Conservation (phyloP, 2,888 invertebrate genomes). For the Drosophila borborema region DNA sequence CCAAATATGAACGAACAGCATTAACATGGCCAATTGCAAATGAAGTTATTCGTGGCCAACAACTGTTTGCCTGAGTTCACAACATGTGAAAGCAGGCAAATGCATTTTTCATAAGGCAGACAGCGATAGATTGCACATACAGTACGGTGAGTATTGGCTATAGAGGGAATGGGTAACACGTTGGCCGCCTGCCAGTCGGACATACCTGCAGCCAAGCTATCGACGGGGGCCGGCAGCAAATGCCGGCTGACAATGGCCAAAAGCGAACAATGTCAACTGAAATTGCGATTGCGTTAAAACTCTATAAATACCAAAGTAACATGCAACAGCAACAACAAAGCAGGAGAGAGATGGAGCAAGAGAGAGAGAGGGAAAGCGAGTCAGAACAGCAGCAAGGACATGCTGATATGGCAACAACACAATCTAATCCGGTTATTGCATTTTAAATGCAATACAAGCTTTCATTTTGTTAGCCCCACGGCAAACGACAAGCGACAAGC, state of each 20-base stretch:
- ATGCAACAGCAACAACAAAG: slow-evolving; percentile 50
- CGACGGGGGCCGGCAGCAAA: slow-evolving; percentile 41
- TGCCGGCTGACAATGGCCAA: slow-evolving; percentile 57
- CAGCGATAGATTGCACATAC: slow-evolving; percentile 47
- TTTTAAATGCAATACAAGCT: slow-evolving; percentile 78
- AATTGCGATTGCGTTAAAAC: slow-evolving; percentile 82
- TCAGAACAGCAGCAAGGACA: slow-evolving; percentile 31
- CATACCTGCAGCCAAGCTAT: slow-evolving; percentile 59
- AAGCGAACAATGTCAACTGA: slow-evolving; percentile 77
- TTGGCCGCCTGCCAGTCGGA: slow-evolving; percentile 13
- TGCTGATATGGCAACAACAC: slow-evolving; percentile 67
- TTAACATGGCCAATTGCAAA: slow-evolving; percentile 48
- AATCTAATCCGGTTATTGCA: slow-evolving; percentile 82
- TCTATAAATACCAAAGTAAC: slow-evolving; percentile 82
- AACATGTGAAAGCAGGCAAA: slow-evolving; percentile 59
- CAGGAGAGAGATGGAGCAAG: background rate
- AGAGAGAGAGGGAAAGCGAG: background rate
- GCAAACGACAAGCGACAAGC: slow-evolving; percentile 4
- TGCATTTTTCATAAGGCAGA: slow-evolving; percentile 78
- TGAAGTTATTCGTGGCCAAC: slow-evolving; percentile 37
- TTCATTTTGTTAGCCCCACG: slow-evolving; percentile 49
- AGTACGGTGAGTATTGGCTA: slow-evolving; percentile 1
- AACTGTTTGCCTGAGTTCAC: slow-evolving; percentile 21
- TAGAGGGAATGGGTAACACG: background rate
- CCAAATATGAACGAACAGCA: slow-evolving; percentile 30